phyloP scores from a whole-genome alignment of 2,113 vertebrate species.

The Nerophis ophidion region DNA sequence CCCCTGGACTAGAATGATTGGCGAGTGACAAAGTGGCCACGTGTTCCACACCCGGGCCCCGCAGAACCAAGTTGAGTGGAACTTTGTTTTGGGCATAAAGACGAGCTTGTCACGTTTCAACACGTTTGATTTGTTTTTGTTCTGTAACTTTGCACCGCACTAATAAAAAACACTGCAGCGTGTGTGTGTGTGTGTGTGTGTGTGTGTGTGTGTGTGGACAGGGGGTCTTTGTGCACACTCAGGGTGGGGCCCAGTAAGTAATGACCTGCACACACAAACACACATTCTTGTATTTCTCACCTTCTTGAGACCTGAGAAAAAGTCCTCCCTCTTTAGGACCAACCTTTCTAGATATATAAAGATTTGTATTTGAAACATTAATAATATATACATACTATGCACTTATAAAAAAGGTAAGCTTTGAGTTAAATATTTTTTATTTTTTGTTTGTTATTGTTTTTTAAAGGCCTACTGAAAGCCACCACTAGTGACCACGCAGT shows the following conservation, averaged over 20 bases:
- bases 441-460: too few species aligned
- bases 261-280: conserved; percentile 18
- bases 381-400: too few species aligned
- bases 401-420: too few species aligned
- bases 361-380: too few species aligned
- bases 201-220: not conserved
- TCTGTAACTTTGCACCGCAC: too few species aligned
- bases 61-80: not conserved
- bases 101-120: not conserved
- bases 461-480: too few species aligned
- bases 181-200: not conserved
- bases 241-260: conserved; percentile 36
- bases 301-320: too few species aligned
- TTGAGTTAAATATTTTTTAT: too few species aligned
- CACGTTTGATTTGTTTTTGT: not conserved
- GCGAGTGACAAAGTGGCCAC: not conserved
- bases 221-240: conserved; percentile 42
- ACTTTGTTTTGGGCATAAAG: conserved; percentile 1
- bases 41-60: not conserved
- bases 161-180: not conserved
- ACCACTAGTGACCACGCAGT: too few species aligned
- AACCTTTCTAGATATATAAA: too few species aligned
- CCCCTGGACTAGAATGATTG: not conserved
- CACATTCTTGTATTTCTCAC: too few species aligned
- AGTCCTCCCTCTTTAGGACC: too few species aligned